phyloP scores from a whole-genome alignment of 1,140 invertebrate genomes.

The Adelges cooleyi region DNA sequence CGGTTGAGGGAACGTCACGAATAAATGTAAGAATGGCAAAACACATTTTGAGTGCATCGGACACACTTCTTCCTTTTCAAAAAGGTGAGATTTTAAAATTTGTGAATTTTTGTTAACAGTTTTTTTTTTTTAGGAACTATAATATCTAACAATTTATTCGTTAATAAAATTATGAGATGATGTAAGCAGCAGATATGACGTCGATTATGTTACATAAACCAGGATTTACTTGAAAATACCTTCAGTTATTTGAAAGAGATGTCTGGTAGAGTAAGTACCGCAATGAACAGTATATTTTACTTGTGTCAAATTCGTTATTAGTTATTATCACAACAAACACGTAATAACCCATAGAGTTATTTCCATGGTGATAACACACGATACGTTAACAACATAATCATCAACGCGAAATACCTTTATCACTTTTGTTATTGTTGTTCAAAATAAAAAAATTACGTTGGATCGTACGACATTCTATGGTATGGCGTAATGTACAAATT shows the following conservation, averaged over 20 bases:
- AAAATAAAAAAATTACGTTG: no score
- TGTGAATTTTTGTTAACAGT: neutral
- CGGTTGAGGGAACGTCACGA: neutral
- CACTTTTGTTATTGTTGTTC: no score
- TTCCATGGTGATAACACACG: no score
- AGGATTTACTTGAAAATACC: neutral
- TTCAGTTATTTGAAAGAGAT: neutral
- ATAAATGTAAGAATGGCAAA: neutral
- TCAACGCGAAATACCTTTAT: no score
- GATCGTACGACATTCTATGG: no score
- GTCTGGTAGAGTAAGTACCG: neutral
- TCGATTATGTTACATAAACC: neutral
- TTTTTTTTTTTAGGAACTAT: neutral
- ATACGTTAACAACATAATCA: no score
- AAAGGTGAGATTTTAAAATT: neutral
- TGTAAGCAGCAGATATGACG: neutral
- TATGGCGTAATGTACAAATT: neutral
- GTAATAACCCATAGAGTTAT: no score
- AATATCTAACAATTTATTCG: neutral
- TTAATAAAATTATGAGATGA: neutral
- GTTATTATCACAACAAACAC: no score
- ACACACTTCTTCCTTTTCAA: neutral
- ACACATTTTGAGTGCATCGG: neutral
- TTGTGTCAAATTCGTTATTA: no score
- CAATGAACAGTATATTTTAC: no score